Evolutionary conservation across 2,797 vertebrate species (phyloP).

Genomic region (Smutsia gigantea): DNA sequence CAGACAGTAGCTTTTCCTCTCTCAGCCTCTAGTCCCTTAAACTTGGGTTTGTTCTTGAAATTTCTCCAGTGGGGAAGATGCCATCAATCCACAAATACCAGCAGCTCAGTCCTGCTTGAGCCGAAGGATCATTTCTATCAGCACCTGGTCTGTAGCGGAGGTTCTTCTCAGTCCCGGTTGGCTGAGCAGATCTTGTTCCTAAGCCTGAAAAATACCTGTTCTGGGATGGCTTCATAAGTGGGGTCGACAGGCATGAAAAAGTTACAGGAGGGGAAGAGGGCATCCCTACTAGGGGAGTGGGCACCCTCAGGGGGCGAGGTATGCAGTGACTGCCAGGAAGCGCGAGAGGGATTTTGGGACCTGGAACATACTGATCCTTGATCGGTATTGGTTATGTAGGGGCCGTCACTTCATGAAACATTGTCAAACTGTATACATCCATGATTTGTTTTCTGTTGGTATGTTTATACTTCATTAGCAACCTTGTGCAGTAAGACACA

Average conservation of each 20-base stretch:
- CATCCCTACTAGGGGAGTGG: neutral
- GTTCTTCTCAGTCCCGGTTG: slow-evolving; percentile 21
- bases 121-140: neutral
- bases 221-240: neutral
- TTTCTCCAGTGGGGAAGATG: neutral
- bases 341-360: neutral
- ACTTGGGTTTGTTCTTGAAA: neutral
- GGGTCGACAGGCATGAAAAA: neutral
- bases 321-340: neutral
- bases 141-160: neutral
- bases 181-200: neutral
- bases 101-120: neutral
- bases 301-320: too few relatives aligned
- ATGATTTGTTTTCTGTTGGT: neutral
- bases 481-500: neutral
- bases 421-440: neutral
- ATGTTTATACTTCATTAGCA: neutral
- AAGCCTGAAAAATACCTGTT: neutral
- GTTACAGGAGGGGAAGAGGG: neutral
- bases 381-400: neutral
- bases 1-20: neutral
- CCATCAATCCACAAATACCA: neutral
- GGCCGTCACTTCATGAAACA: neutral
- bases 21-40: neutral
- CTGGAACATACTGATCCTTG: neutral